These are phyloP conservation scores for Zophobas atratus DNA, from an alignment of 1,140 invertebrate species.

Conservation along the genomic window DNA sequence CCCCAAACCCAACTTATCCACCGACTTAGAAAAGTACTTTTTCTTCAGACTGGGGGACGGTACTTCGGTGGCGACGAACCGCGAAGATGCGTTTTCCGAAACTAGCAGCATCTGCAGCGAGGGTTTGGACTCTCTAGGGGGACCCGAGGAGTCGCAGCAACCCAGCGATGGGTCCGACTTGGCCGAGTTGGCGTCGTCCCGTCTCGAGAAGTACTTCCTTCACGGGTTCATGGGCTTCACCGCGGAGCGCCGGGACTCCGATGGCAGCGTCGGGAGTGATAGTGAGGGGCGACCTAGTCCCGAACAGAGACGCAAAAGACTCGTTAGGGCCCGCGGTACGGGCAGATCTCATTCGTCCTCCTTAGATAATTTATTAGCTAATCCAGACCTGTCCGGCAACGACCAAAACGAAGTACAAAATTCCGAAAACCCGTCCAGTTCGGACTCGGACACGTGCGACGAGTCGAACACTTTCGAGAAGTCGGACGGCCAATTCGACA, in stretches of 20 bases:
- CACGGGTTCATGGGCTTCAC: slow-evolving; percentile 88
- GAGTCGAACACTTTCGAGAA: slow-evolving; percentile 78
- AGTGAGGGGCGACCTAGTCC: slow-evolving; percentile 90
- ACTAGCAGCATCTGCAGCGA: slow-evolving; percentile 91
- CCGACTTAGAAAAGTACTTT: slow-evolving; percentile 93
- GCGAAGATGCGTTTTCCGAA: slow-evolving; percentile 86
- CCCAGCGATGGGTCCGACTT: slow-evolving; percentile 72
- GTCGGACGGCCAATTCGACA: slow-evolving; percentile 83
- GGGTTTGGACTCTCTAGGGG: slow-evolving; percentile 79
- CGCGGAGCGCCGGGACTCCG: slow-evolving; percentile 81
- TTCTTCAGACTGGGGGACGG: slow-evolving; percentile 87
- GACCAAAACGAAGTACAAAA: slow-evolving; percentile 69
- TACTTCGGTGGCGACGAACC: slow-evolving; percentile 68
- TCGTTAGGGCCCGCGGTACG: slow-evolving; percentile 85
- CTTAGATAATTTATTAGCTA: slow-evolving; percentile 80
- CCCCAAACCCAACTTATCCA: slow-evolving; percentile 78
- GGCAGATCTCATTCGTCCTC: slow-evolving; percentile 86
- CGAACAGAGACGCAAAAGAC: slow-evolving; percentile 84
- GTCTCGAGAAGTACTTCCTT: slow-evolving; percentile 92
- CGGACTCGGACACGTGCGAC: slow-evolving; percentile 84
- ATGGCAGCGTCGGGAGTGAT: slow-evolving; percentile 87
- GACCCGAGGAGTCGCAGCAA: slow-evolving; percentile 70
- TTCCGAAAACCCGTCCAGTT: slow-evolving; percentile 81
- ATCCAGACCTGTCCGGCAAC: slow-evolving; percentile 70
- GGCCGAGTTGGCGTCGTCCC: slow-evolving; percentile 85